phyloP scores from a whole-genome alignment of 2,888 invertebrate species.

The Agrotis segetum region DNA sequence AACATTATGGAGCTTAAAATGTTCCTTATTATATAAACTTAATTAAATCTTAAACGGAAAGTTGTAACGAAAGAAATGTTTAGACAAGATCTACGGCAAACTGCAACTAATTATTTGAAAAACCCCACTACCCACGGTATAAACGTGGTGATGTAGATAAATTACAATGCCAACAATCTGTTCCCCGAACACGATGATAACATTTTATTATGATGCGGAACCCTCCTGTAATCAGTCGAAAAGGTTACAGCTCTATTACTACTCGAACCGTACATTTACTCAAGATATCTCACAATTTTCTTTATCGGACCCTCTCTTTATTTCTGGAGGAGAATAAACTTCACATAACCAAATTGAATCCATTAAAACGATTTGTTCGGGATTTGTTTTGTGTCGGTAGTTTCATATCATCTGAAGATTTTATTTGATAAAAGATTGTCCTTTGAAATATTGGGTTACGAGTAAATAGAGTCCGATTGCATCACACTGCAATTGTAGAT shows the following conservation, averaged over 20 bases:
- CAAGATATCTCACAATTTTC: conserved; percentile 40
- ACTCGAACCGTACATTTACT: conserved; percentile 37
- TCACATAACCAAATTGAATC: conserved; percentile 45
- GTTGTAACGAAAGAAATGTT: background rate
- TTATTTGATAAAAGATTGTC: conserved; percentile 17
- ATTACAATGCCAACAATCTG: conserved; percentile 7
- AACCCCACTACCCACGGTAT: background rate
- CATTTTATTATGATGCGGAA: conserved; percentile 16
- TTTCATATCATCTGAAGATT: conserved; percentile 26
- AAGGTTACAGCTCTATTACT: conserved; percentile 33
- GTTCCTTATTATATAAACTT: conserved; percentile 2
- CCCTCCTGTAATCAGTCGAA: conserved; percentile 29
- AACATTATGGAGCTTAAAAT: conserved; percentile 5
- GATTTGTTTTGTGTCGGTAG: conserved; percentile 36
- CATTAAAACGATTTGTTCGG: conserved; percentile 44
- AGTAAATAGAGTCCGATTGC: conserved; percentile 40
- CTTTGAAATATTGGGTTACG: conserved; percentile 23
- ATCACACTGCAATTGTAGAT: conserved; percentile 38
- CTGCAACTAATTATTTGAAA: conserved; percentile 22
- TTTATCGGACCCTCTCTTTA: conserved; percentile 22
- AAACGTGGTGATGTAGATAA: background rate
- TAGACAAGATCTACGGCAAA: background rate
- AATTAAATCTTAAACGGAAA: background rate
- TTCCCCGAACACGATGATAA: conserved; percentile 15
- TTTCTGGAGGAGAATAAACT: conserved; percentile 37